Evolutionary conservation across 2,797 vertebrate species (phyloP).

Genomic region (Numenius phaeopus): DNA sequence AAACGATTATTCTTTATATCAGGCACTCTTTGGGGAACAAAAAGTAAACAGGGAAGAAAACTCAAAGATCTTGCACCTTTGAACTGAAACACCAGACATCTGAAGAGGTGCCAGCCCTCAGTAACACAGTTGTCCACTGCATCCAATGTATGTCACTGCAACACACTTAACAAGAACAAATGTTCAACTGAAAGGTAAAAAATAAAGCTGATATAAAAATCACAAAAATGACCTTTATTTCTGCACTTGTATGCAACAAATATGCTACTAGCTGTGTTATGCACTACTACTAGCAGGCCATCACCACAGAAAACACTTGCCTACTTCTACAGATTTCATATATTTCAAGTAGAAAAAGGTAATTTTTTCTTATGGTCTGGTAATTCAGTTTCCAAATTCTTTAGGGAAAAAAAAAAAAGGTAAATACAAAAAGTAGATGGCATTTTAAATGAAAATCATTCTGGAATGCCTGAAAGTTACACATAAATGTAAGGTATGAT

Average conservation of each 20-base stretch:
- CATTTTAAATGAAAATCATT: slow-evolving; percentile 24
- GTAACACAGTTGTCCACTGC: not conserved
- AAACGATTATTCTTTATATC: not conserved
- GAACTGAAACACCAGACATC: not conserved
- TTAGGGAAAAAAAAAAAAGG: not conserved
- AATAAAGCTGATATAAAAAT: not conserved
- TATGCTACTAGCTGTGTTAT: not conserved
- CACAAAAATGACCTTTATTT: not conserved
- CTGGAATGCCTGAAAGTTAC: not conserved
- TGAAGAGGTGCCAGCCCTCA: not conserved
- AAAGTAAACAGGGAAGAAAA: not conserved
- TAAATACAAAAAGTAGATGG: not conserved
- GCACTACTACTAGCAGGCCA: not conserved
- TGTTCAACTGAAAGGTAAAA: not conserved
- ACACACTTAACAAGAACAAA: not conserved
- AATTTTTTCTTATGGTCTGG: not conserved
- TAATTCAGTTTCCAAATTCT: slow-evolving; percentile 8
- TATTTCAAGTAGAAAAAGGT: slow-evolving; percentile 56
- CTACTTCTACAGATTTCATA: not conserved
- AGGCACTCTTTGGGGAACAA: not conserved
- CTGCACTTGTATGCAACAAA: not conserved
- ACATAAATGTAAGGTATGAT: not conserved
- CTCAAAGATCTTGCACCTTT: not conserved
- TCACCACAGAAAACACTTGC: not conserved
- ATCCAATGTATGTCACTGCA: not conserved